Percentiles rank a stretch among this genome's conserved stretches.
Evolutionary conservation across 2,113 vertebrate genomes (phyloP).

Genomic region (Elephas maximus): DNA sequence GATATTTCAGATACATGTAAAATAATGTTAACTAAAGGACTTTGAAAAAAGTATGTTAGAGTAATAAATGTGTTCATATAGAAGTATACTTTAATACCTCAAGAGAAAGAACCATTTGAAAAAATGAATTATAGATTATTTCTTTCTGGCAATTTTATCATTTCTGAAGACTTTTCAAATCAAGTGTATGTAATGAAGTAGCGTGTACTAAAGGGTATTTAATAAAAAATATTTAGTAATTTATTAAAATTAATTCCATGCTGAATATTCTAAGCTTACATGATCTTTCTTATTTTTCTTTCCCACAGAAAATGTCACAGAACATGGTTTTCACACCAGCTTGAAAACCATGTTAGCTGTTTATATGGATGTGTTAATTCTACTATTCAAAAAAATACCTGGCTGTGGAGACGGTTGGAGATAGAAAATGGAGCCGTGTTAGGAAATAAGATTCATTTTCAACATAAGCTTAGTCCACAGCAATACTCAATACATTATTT

Average conservation of each 20-base stretch:
- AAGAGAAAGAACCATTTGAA: neutral
- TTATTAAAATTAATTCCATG: neutral
- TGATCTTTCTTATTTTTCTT: neutral
- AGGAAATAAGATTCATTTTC: neutral
- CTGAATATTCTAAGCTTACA: neutral
- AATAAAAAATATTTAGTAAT: neutral
- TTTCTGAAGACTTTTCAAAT: neutral
- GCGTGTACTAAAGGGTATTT: neutral
- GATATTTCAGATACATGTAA: neutral
- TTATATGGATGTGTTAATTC: neutral
- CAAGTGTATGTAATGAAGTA: neutral
- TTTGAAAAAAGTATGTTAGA: neutral
- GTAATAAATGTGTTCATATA: neutral
- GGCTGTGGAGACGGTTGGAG: accelerated
- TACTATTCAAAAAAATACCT: neutral
- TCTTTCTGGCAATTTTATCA: neutral
- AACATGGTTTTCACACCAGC: neutral
- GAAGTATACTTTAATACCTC: neutral
- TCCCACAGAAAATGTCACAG: neutral
- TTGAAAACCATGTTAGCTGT: neutral
- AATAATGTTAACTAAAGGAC: neutral
- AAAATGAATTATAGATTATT: neutral
- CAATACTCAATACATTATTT: neutral
- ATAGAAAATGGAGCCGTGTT: neutral
- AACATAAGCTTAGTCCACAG: neutral